phyloP scores from a whole-genome alignment of 2,888 invertebrate species.

The Drosophila formosana region DNA sequence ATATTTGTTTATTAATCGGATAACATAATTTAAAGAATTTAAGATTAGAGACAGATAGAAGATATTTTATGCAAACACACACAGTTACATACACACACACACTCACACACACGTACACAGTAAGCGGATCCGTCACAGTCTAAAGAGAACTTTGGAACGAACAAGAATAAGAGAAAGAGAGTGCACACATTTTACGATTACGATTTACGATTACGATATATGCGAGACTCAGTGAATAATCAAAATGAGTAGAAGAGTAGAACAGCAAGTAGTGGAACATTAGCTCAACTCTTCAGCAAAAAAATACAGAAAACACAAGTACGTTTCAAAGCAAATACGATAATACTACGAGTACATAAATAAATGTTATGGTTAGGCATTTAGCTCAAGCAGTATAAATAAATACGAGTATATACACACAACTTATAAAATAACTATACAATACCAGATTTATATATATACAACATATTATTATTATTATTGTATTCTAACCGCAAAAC shows the following conservation, averaged over 20 bases:
- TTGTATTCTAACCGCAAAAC: constrained; percentile 57
- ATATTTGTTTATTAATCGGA: constrained; percentile 20
- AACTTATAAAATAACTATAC: constrained; percentile 11
- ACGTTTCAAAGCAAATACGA: constrained; percentile 56
- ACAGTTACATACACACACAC: constrained; percentile 4
- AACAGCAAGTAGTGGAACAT: constrained; percentile 20
- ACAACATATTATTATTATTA: constrained; percentile 40
- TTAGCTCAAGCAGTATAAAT: constrained; percentile 72
- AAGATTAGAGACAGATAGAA: constrained; percentile 6
- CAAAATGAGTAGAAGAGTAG: constrained; percentile 18
- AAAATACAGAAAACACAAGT: constrained; percentile 1
- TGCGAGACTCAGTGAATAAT: constrained; percentile 27
- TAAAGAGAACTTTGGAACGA: constrained; percentile 27
- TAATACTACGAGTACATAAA: constrained; percentile 30
- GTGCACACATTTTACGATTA: constrained; percentile 2
- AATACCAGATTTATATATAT: constrained; percentile 11
- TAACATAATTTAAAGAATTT: constrained; percentile 17
- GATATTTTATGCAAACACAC: constrained; percentile 26
- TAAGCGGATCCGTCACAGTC: constrained; percentile 74
- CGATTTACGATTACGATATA: constrained; percentile 26
- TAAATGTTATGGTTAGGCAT: constrained; percentile 69
- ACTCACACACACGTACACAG: constrained; percentile 38
- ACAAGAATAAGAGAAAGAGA: constrained; percentile 3
- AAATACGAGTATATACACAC: constrained; percentile 45
- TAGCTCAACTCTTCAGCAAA: constrained; percentile 9